Evolutionary conservation across 2,888 invertebrate species (phyloP).

Genomic region (Lithophane ornitopus): DNA sequence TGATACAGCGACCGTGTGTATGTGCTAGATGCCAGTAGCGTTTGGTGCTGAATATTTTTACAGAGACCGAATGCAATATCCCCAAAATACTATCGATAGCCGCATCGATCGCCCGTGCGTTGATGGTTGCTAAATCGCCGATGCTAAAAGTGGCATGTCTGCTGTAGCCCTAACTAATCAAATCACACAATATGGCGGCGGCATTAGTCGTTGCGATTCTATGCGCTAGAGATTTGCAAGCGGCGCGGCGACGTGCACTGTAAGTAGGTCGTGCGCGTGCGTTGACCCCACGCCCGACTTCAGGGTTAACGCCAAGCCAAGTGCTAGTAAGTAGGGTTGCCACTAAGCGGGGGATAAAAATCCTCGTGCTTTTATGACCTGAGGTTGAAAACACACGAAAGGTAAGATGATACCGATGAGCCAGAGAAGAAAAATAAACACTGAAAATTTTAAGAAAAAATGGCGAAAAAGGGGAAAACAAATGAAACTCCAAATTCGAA

Average conservation of each 20-base stretch:
- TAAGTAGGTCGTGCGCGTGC: slow-evolving; percentile 87
- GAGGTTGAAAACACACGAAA: too few relatives aligned
- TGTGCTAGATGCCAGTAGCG: too few relatives aligned
- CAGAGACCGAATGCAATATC: not conserved
- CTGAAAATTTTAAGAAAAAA: not conserved
- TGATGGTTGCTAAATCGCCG: not conserved
- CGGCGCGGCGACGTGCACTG: slow-evolving; percentile 80
- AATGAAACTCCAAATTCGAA: not conserved
- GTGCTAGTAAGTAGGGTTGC: slow-evolving; percentile 69
- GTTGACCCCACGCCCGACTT: slow-evolving; percentile 88
- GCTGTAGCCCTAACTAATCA: slow-evolving; percentile 64
- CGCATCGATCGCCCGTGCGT: not conserved
- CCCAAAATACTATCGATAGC: not conserved
- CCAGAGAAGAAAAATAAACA: not conserved
- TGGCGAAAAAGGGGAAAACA: accelerated
- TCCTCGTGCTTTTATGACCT: not conserved
- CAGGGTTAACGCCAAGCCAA: slow-evolving; percentile 84
- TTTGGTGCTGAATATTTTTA: not conserved
- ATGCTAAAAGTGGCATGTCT: not conserved
- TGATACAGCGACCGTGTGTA: not conserved
- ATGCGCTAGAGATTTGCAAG: slow-evolving; percentile 84
- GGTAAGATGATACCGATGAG: too few relatives aligned
- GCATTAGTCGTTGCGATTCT: slow-evolving; percentile 68
- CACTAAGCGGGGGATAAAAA: slow-evolving; percentile 34
- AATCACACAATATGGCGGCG: slow-evolving; percentile 71